Percentiles rank a stretch among this genome's conserved stretches.
phyloP scores from a whole-genome alignment of 2,797 vertebrate genomes.

The Micromesistius poutassou region DNA sequence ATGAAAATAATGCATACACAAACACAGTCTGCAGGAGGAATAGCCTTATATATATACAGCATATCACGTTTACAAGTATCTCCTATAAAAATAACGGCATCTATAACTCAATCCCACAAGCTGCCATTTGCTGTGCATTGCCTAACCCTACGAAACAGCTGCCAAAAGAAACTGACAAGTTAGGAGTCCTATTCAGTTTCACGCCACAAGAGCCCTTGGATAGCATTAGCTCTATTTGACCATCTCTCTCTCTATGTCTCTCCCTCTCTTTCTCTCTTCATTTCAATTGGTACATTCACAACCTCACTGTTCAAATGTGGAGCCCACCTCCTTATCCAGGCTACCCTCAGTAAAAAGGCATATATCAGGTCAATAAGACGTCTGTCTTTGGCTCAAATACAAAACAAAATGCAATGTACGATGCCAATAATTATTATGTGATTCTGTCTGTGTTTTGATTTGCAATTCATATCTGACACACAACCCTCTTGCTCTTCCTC shows the following conservation, averaged over 20 bases:
- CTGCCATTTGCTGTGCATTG: constrained; percentile 18
- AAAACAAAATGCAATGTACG: constrained; percentile 45
- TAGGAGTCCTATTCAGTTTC: constrained; percentile 33
- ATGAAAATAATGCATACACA: neutral
- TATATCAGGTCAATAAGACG: constrained; percentile 48
- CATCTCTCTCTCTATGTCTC: constrained; percentile 23
- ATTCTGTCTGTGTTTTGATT: neutral
- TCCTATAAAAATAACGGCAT: neutral
- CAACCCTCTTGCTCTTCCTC: neutral
- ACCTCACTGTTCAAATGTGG: constrained; percentile 64
- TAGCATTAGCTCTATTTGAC: constrained; percentile 14
- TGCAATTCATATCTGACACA: neutral
- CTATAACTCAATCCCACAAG: neutral
- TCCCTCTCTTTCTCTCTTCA: neutral
- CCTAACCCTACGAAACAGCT: constrained; percentile 41
- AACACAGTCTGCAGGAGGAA: neutral
- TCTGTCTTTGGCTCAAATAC: constrained; percentile 64
- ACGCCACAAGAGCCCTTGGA: constrained; percentile 15
- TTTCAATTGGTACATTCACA: constrained; percentile 54
- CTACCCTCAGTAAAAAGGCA: constrained; percentile 50
- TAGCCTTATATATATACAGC: neutral
- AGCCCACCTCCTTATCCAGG: constrained; percentile 22
- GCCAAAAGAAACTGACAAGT: constrained; percentile 45
- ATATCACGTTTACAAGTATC: neutral
- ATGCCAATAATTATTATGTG: neutral